Conservation (phyloP, 1,140 invertebrate species). For the Bathynomus jamesi region DNA sequence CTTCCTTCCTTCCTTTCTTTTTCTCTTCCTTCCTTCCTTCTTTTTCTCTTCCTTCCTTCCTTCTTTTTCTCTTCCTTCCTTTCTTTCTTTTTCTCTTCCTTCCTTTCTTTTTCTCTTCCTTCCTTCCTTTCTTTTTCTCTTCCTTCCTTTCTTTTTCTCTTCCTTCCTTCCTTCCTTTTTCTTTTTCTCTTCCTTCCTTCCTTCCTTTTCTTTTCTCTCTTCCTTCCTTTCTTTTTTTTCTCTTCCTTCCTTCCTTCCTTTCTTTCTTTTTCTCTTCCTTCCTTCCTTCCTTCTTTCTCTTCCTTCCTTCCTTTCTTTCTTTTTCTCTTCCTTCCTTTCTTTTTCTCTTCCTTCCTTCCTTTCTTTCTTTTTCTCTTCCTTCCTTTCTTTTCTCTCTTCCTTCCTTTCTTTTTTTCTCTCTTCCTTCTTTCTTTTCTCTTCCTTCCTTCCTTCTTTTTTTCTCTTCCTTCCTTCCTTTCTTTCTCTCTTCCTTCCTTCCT, state of each 20-base stretch:
- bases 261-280: conserved; percentile 3
- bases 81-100: no score
- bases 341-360: neutral
- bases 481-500: neutral
- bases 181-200: neutral
- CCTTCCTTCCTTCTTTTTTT: neutral
- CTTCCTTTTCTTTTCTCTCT: neutral
- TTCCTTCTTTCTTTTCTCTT: neutral
- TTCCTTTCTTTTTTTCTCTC: neutral
- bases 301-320: neutral
- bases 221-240: neutral
- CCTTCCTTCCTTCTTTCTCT: neutral
- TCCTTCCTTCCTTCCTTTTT: neutral
- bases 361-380: neutral
- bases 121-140: neutral
- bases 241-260: conserved; percentile 8
- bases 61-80: neutral
- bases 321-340: neutral
- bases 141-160: neutral
- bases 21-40: neutral
- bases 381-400: neutral
- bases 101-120: neutral
- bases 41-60: neutral
- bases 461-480: neutral
- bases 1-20: neutral